These are phyloP conservation scores for Epistrophella euchroma DNA, from an alignment of 2,888 invertebrate species.

Conservation along the genomic window DNA sequence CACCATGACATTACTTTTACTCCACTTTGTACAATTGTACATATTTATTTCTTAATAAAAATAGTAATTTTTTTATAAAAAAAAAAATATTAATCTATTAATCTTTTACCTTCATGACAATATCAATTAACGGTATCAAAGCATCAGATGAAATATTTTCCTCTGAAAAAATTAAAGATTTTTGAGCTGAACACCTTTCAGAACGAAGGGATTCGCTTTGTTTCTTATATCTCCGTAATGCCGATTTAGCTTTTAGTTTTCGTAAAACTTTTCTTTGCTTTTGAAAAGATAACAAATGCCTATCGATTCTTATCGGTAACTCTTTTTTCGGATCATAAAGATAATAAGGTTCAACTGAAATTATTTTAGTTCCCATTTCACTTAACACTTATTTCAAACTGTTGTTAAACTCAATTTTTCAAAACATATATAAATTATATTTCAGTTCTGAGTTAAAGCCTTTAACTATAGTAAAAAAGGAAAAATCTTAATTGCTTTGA, in stretches of 20 bases:
- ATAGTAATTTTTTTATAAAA: too few relatives aligned
- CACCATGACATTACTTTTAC: too few relatives aligned
- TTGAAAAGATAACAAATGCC: background rate
- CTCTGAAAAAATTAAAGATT: background rate
- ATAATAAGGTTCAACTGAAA: slow-evolving; percentile 1
- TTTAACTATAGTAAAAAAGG: too few relatives aligned
- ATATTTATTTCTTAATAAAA: too few relatives aligned
- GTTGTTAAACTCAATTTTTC: background rate
- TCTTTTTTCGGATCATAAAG: slow-evolving; percentile 8
- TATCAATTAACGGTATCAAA: slow-evolving; percentile 40
- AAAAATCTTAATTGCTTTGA: background rate
- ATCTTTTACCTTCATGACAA: slow-evolving; percentile 54
- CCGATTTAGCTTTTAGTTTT: background rate
- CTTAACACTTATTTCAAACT: background rate
- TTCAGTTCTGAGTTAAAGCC: background rate
- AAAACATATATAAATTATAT: background rate
- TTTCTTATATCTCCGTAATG: background rate
- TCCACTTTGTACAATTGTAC: too few relatives aligned
- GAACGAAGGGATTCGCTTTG: background rate
- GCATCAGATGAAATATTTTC: slow-evolving; percentile 12
- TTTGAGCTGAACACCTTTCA: background rate
- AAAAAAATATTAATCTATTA: background rate
- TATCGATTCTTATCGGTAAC: background rate
- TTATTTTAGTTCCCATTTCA: slow-evolving; percentile 14
- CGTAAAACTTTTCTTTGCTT: background rate